A percentile compares a stretch with the other conserved stretches of the same genome.
phyloP scores from a whole-genome alignment of 2,888 invertebrate genomes.

The Troglohyphantes excavatus region DNA sequence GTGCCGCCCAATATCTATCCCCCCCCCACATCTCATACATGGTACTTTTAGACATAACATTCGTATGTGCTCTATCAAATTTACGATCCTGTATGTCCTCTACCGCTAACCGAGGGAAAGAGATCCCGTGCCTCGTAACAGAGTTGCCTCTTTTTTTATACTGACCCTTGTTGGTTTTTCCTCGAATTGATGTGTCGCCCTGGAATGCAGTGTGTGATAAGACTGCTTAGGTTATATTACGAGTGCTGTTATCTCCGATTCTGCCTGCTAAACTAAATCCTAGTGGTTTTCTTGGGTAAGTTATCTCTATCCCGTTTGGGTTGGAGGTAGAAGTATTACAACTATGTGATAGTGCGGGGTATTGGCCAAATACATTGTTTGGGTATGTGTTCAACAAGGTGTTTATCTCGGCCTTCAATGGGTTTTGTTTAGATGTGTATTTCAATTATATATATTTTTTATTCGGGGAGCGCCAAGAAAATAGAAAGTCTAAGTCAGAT shows the following conservation, averaged over 20 bases:
- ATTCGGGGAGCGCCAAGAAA: too few species aligned
- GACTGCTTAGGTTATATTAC: slow-evolving; percentile 38
- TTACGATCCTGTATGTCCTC: slow-evolving; percentile 24
- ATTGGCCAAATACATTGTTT: slow-evolving; percentile 6
- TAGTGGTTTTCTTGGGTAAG: slow-evolving; percentile 34
- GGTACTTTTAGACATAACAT: slow-evolving; percentile 31
- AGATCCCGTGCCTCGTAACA: not conserved
- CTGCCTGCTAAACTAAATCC: slow-evolving; percentile 51
- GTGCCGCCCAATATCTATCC: not conserved
- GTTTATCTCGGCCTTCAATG: not conserved
- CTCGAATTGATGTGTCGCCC: slow-evolving; percentile 1
- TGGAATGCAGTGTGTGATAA: slow-evolving; percentile 30
- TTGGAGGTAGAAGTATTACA: slow-evolving; percentile 32
- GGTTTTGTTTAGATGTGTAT: too few species aligned
- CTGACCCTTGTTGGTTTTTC: slow-evolving; percentile 26
- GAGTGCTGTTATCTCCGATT: slow-evolving; percentile 37
- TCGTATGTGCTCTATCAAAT: slow-evolving; percentile 30
- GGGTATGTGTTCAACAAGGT: not conserved
- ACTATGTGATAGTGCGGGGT: slow-evolving; percentile 5
- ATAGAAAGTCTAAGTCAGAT: too few species aligned
- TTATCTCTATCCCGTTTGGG: slow-evolving; percentile 38
- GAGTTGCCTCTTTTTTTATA: slow-evolving; percentile 5
- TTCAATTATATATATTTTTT: too few species aligned
- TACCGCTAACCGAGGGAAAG: slow-evolving; percentile 28
- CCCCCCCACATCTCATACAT: not conserved